Conservation (phyloP, 2,797 vertebrate genomes). For the Neomorphus geoffroyi region DNA sequence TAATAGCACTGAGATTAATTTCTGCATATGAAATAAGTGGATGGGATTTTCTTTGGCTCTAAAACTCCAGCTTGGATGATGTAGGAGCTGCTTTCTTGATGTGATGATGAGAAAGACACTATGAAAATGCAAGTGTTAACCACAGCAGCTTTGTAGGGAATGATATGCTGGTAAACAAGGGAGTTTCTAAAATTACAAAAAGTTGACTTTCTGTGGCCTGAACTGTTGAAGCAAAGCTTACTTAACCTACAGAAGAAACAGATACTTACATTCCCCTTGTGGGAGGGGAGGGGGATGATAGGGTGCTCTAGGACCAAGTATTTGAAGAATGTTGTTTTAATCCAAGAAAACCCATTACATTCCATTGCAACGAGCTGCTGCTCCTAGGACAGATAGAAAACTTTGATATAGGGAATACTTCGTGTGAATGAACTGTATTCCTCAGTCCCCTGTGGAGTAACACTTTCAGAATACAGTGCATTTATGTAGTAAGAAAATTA, state of each 20-base stretch:
- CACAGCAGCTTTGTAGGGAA: background rate
- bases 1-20: background rate
- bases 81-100: background rate
- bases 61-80: background rate
- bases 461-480: background rate
- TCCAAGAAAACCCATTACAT: background rate
- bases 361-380: background rate
- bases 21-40: background rate
- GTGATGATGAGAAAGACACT: background rate
- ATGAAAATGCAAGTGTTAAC: background rate
- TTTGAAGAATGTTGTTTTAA: slow-evolving; percentile 6
- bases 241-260: background rate
- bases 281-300: background rate
- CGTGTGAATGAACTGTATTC: background rate
- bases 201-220: background rate
- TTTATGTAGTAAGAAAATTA: background rate
- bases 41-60: background rate
- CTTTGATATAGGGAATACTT: background rate
- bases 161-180: background rate
- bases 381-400: background rate
- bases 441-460: background rate
- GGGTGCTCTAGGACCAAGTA: background rate
- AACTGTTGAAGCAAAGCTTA: background rate
- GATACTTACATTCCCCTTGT: background rate
- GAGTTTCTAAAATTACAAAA: background rate